Evolutionary conservation across 2,888 invertebrate species (phyloP).

Genomic region (Drosophila borealis): DNA sequence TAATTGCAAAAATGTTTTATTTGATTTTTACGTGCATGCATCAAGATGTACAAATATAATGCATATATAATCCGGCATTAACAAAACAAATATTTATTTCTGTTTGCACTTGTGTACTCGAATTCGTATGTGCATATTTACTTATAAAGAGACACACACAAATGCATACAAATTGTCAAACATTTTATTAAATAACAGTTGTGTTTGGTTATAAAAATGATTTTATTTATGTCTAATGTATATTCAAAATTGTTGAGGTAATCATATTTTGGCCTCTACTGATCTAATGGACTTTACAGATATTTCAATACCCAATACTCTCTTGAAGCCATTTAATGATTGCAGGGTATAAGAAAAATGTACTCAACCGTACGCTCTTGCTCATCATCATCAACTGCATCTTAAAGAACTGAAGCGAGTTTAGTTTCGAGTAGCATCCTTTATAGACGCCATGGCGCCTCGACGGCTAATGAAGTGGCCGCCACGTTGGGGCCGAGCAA

Average conservation of each 20-base stretch:
- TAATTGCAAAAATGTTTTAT: background rate
- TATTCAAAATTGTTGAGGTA: no score
- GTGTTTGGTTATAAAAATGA: no score
- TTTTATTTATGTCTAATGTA: no score
- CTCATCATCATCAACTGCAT: constrained; percentile 6
- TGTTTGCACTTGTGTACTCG: background rate
- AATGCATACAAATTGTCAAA: background rate
- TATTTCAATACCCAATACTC: background rate
- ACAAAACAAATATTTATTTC: constrained; percentile 10
- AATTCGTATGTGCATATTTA: constrained; percentile 3
- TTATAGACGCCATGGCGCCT: constrained; percentile 29
- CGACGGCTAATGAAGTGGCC: constrained; percentile 63
- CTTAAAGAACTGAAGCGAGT: constrained; percentile 2
- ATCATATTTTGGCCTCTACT: no score
- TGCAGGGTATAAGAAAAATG: constrained; percentile 1
- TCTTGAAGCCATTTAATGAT: constrained; percentile 7
- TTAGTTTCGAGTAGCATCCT: constrained; percentile 1
- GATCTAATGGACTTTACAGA: no score
- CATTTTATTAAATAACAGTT: no score
- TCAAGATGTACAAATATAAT: background rate
- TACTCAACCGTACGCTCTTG: background rate
- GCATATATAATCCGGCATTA: background rate
- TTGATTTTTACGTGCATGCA: background rate
- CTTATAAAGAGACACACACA: background rate
- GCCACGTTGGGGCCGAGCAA: constrained; percentile 28